These are phyloP conservation scores for Sitophilus oryzae DNA, from an alignment of 1,140 invertebrate genomes.

Conservation along the genomic window DNA sequence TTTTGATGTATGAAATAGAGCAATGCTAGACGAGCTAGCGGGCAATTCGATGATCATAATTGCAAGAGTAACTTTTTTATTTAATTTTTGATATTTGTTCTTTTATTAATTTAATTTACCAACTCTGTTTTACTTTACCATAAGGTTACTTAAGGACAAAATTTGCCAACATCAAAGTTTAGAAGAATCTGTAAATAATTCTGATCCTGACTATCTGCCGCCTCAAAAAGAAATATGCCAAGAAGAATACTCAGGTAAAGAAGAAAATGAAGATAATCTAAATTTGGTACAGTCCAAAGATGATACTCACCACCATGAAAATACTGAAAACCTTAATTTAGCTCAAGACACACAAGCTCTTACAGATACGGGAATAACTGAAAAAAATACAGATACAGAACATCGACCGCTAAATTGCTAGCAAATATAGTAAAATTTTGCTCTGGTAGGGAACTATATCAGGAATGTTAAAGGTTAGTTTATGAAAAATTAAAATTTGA, in stretches of 20 bases:
- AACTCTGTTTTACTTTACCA: not conserved
- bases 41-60: too few relatives aligned
- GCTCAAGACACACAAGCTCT: not conserved
- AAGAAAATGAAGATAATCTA: not conserved
- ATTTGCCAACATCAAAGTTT: not conserved
- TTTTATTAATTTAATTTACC: too few relatives aligned
- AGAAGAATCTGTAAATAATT: not conserved
- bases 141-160: not conserved
- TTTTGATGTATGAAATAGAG: too few relatives aligned
- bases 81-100: too few relatives aligned
- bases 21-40: too few relatives aligned
- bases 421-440: too few relatives aligned
- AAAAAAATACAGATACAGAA: too few relatives aligned
- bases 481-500: too few relatives aligned
- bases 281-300: not conserved
- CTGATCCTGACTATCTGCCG: not conserved
- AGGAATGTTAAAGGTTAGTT: too few relatives aligned
- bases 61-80: too few relatives aligned
- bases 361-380: conserved; percentile 4
- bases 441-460: too few relatives aligned
- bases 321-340: conserved; percentile 6
- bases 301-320: not conserved
- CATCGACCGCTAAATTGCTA: too few relatives aligned
- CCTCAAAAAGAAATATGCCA: not conserved
- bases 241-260: not conserved